These are phyloP conservation scores for Amniataba percoides DNA, from an alignment of 2,797 vertebrate genomes.

Conservation along the genomic window DNA sequence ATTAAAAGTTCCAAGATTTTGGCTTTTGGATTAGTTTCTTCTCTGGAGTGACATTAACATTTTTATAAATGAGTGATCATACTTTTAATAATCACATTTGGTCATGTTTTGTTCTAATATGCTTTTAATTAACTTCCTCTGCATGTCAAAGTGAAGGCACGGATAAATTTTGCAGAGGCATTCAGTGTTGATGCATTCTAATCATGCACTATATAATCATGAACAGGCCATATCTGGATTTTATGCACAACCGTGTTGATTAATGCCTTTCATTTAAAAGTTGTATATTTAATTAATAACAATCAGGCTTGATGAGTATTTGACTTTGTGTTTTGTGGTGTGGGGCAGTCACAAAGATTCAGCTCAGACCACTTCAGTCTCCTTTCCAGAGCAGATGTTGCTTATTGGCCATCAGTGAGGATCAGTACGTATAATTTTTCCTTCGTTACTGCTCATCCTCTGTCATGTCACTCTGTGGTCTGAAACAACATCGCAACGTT, in stretches of 20 bases:
- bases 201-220: not conserved
- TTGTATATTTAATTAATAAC: constrained; percentile 22
- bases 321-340: constrained; percentile 2
- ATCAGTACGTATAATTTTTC: not conserved
- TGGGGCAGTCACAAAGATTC: not conserved
- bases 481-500: not conserved
- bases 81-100: not conserved
- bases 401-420: not conserved
- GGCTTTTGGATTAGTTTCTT: not conserved
- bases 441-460: constrained; percentile 22
- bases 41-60: not conserved
- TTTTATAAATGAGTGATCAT: constrained; percentile 4
- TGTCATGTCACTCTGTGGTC: constrained; percentile 4
- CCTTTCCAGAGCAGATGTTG: not conserved
- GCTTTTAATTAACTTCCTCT: constrained; percentile 1
- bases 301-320: constrained; percentile 44
- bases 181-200: not conserved
- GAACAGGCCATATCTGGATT: constrained; percentile 38
- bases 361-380: not conserved
- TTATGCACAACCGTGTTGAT: constrained; percentile 20
- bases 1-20: not conserved
- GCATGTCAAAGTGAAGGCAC: not conserved
- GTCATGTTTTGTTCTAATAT: constrained; percentile 4
- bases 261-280: not conserved
- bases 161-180: not conserved